These are phyloP conservation scores for Temnothorax curvispinosus DNA, from an alignment of 1,140 invertebrate genomes.

Conservation along the genomic window DNA sequence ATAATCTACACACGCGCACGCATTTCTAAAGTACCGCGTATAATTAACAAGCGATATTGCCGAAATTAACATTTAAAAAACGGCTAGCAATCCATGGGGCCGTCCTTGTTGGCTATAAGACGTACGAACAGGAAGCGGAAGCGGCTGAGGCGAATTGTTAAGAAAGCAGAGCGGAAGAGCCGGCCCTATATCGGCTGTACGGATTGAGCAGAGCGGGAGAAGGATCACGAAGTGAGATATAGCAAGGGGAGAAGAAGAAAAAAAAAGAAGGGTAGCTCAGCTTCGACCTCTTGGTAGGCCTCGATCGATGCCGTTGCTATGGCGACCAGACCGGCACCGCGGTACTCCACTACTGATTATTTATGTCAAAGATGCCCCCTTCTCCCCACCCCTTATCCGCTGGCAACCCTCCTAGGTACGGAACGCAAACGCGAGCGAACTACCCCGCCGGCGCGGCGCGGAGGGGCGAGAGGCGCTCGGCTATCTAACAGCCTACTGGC, in stretches of 20 bases:
- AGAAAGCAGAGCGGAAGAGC: conserved; percentile 42
- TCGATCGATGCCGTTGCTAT: conserved; percentile 84
- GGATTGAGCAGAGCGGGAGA: neutral
- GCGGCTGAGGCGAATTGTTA: conserved; percentile 31
- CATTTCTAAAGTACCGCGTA: neutral
- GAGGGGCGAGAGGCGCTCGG: conserved; percentile 33
- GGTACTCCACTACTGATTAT: conserved; percentile 85
- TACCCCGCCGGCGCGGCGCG: conserved; percentile 12
- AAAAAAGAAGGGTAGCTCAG: conserved; percentile 64
- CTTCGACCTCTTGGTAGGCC: conserved; percentile 73
- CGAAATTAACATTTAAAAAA: neutral
- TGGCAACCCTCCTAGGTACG: conserved; percentile 27
- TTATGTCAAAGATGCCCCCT: conserved; percentile 85
- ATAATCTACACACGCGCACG: neutral
- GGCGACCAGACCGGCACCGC: conserved; percentile 77
- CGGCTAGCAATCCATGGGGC: neutral
- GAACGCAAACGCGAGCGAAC: conserved; percentile 79
- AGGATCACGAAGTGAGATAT: conserved; percentile 1
- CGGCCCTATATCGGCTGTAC: conserved; percentile 13
- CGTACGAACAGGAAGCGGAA: conserved; percentile 40
- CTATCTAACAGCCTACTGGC: conserved; percentile 45
- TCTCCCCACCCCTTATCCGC: neutral
- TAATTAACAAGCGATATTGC: neutral
- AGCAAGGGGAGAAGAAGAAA: conserved; percentile 55
- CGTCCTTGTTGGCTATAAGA: neutral